A percentile compares a stretch with the other conserved stretches of the same genome.
Evolutionary conservation across 2,797 vertebrate species (phyloP).

Genomic region (Rhyacichthys aspro): DNA sequence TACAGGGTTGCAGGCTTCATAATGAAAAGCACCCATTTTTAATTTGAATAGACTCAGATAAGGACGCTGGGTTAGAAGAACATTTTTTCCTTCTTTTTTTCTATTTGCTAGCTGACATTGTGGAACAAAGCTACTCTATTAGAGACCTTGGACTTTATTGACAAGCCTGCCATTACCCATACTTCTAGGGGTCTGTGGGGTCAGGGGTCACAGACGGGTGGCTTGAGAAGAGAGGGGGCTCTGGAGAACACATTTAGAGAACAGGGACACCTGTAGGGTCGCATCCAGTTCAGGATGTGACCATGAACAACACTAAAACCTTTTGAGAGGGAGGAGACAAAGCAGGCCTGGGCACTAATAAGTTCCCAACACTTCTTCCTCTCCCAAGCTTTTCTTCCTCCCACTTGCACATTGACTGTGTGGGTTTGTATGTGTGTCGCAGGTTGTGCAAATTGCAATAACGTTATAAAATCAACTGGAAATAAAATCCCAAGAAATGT

Average conservation of each 20-base stretch:
- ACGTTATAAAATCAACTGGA: constrained; percentile 45
- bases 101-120: constrained; percentile 83
- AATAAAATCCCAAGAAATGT: constrained; percentile 52
- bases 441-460: constrained; percentile 37
- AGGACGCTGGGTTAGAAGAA: constrained; percentile 48
- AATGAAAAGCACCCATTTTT: constrained; percentile 86
- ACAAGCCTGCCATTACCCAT: constrained; percentile 86
- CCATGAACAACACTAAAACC: constrained; percentile 72
- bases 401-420: constrained; percentile 14
- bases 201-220: constrained; percentile 81
- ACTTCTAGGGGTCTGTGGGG: constrained; percentile 82
- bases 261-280: constrained; percentile 91
- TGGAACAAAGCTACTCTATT: constrained; percentile 91
- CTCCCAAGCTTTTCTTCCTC: constrained; percentile 43
- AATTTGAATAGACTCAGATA: constrained; percentile 70
- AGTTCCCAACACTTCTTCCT: constrained; percentile 21
- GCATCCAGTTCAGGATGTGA: constrained; percentile 82
- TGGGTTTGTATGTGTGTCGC: constrained; percentile 21
- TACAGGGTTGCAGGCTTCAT: constrained; percentile 75
- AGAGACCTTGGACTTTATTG: constrained; percentile 91
- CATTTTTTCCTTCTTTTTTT: constrained; percentile 46
- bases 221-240: constrained; percentile 81
- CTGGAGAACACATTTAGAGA: constrained; percentile 88
- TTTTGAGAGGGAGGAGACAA: constrained; percentile 70
- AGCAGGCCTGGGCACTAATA: constrained; percentile 51